Percentiles rank a stretch among this genome's conserved stretches.
Conservation (phyloP, 2,888 invertebrate species). For the Caenorhabditis plicata region DNA sequence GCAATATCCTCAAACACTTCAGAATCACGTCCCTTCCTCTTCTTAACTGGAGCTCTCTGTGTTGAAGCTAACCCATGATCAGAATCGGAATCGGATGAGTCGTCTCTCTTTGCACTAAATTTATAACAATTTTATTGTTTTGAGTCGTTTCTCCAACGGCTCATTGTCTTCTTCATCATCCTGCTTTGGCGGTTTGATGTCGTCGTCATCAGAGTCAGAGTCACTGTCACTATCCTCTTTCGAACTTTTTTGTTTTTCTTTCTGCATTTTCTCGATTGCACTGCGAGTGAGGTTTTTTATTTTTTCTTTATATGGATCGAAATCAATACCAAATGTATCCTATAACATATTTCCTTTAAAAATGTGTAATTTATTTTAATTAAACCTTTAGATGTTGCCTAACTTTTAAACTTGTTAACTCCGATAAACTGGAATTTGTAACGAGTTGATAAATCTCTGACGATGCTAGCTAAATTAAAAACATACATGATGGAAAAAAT, state of each 20-base stretch:
- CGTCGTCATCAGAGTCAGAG: constrained; percentile 13
- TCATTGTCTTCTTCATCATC: not conserved
- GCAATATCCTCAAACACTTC: constrained; percentile 6
- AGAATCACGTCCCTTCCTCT: not conserved
- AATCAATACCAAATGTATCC: constrained; percentile 17
- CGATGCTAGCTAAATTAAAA: constrained; percentile 14
- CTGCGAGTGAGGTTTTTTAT: constrained; percentile 13
- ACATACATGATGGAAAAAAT: not conserved
- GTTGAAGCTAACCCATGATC: constrained; percentile 16
- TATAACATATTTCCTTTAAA: constrained; percentile 2
- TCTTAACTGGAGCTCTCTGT: constrained; percentile 4
- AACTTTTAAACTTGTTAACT: constrained; percentile 7
- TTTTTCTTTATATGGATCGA: constrained; percentile 9
- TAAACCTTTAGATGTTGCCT: constrained; percentile 17
- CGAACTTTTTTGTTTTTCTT: constrained; percentile 4
- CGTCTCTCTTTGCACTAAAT: not conserved
- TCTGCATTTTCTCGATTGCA: constrained; percentile 9
- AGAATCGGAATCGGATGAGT: constrained; percentile 3
- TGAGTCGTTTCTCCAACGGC: too few species aligned
- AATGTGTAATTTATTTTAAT: not conserved
- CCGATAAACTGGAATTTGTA: constrained; percentile 9
- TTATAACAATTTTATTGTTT: too few species aligned
- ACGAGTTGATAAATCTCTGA: constrained; percentile 19
- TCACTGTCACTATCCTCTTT: constrained; percentile 8
- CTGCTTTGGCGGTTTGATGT: constrained; percentile 4